phyloP scores from a whole-genome alignment of 2,797 vertebrate species.

The Enteromius argenteus region DNA sequence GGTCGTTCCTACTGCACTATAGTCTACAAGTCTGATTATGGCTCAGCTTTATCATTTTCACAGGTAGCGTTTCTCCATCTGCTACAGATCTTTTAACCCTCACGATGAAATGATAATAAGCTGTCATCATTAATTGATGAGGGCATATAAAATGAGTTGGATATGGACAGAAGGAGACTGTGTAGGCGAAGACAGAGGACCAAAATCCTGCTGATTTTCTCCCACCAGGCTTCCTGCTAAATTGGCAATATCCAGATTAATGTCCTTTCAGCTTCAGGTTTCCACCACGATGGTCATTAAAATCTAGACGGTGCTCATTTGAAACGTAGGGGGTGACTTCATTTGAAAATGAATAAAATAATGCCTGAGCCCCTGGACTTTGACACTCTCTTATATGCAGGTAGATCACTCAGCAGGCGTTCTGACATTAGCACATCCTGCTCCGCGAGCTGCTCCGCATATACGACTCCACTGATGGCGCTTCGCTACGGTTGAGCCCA shows the following conservation, averaged over 20 bases:
- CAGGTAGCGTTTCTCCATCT: constrained; percentile 39
- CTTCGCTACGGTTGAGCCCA: constrained; percentile 67
- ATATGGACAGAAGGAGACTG: constrained; percentile 46
- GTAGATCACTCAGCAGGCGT: constrained; percentile 11
- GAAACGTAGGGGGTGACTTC: constrained; percentile 41
- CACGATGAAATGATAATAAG: constrained; percentile 55
- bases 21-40: constrained; percentile 41
- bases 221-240: constrained; percentile 52
- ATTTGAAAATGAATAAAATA: constrained; percentile 51
- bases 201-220: constrained; percentile 50
- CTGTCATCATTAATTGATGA: constrained; percentile 57
- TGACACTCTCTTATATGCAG: constrained; percentile 43
- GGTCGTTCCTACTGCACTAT: neutral
- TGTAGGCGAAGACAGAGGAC: constrained; percentile 49
- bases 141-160: constrained; percentile 48
- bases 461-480: constrained; percentile 31
- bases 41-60: constrained; percentile 39
- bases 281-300: constrained; percentile 55
- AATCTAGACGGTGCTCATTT: constrained; percentile 49
- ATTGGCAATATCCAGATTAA: constrained; percentile 58
- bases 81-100: constrained; percentile 38
- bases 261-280: constrained; percentile 57
- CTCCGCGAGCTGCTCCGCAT: constrained; percentile 8
- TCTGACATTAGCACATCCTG: constrained; percentile 22
- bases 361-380: constrained; percentile 23